Evolutionary conservation across 2,888 invertebrate genomes (phyloP).

Genomic region (Celastrina argiolus): DNA sequence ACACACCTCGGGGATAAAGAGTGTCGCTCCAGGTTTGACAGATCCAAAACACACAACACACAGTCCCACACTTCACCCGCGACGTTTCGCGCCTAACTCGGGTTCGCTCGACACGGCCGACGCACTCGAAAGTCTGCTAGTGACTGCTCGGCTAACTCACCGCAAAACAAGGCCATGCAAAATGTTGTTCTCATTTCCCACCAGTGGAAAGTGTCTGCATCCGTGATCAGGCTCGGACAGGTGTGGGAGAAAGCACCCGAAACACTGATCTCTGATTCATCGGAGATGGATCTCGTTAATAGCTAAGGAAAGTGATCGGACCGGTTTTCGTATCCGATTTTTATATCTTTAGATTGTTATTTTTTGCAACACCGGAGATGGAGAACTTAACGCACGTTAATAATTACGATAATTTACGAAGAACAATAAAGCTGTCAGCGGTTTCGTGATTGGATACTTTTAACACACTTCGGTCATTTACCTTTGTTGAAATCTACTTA

Average conservation of each 20-base stretch:
- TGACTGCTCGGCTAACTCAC: constrained; percentile 48
- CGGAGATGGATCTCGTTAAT: constrained; percentile 51
- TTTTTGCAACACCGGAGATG: constrained; percentile 31
- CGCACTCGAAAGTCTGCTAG: constrained; percentile 40
- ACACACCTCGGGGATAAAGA: constrained; percentile 56
- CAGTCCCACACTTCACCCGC: constrained; percentile 55
- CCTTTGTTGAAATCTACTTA: too few relatives aligned
- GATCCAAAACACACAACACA: constrained; percentile 50
- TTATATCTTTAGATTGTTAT: constrained; percentile 30
- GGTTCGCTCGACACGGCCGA: constrained; percentile 37
- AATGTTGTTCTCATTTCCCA: constrained; percentile 70
- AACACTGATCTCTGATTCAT: constrained; percentile 67
- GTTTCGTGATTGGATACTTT: background rate
- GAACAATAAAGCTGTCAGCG: background rate
- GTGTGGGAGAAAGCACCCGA: constrained; percentile 75
- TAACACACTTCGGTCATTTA: too few relatives aligned
- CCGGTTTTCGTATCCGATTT: constrained; percentile 51
- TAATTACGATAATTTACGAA: background rate
- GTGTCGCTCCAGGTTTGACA: constrained; percentile 65
- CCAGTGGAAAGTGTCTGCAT: constrained; percentile 72
- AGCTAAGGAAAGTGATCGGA: constrained; percentile 63
- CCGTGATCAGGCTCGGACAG: constrained; percentile 72
- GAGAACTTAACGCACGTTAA: too few relatives aligned
- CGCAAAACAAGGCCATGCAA: constrained; percentile 71
- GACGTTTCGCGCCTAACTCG: constrained; percentile 42